Evolutionary conservation across 2,888 invertebrate genomes (phyloP), one percentile per base, ranked within the genome.

Genomic region (Sinopyrophorus schimmeli): DNA sequence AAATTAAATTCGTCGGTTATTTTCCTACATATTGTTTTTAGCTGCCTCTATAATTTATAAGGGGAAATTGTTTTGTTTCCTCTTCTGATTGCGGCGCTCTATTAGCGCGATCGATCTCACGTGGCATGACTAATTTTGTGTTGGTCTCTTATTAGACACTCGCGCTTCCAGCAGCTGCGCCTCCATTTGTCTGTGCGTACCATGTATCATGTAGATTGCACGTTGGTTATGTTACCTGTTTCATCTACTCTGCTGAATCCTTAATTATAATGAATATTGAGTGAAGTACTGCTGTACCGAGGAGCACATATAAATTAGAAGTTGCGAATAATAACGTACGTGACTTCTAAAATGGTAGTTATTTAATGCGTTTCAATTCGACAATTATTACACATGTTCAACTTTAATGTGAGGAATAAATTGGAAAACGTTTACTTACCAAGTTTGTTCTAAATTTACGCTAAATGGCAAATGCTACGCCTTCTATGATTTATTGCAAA

Each of bases 91-190:
- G 38, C 40, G 60, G 59, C 61, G 57, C 55, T 59, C 64, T 59
- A 66, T 69, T 68, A 68, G 59, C 61, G 58, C 65, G 61, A 67
- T 69, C 66, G 67, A 69, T 67, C 65, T 65, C 59, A 47, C 59
- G 52, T 63, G 62, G 59, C 67, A 64, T 69, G 66, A 68, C 66
- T 68, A 66, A 69, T 67, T 67, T 62, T 55, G 61, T 50, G 59
- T 61, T 63, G 62, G 63, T 60, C 61, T 62, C 53, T 62, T 62
- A 61, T 66, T 65, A 65, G 64, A 64, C 61, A 61, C 59, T 57
- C 58, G 58, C 63, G 60, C 62, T 57, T 49, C 61, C 54, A 61
- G 55, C 69, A 69, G 66, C 67, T 69, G 69, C 57, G 67, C 58
- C 64, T 63, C 65, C 62, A 65, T 65, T 67, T 63, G 60, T 63